Evolutionary conservation across 1,140 invertebrate genomes (phyloP).

Genomic region (Bombus balteatus): DNA sequence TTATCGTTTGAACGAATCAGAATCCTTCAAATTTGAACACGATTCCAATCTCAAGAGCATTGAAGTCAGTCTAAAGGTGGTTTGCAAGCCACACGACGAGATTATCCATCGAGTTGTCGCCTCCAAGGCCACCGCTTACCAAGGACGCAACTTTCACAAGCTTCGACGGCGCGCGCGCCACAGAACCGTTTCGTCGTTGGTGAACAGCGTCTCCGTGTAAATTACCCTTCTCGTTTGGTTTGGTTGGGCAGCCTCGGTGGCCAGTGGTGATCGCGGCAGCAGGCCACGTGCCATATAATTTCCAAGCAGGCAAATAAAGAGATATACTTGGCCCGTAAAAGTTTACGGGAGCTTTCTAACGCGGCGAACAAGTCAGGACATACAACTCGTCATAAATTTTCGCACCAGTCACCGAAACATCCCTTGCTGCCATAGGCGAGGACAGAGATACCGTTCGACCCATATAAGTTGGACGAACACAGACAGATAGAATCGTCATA

Average conservation of each 20-base stretch:
- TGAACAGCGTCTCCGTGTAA: slow-evolving; percentile 25
- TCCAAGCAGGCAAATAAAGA: slow-evolving; percentile 49
- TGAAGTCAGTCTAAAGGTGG: background rate
- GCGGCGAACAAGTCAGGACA: slow-evolving; percentile 4
- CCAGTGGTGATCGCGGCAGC: background rate
- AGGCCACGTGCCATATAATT: slow-evolving; percentile 66
- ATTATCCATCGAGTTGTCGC: background rate
- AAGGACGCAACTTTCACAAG: background rate
- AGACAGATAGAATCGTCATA: slow-evolving; percentile 12
- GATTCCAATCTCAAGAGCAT: background rate
- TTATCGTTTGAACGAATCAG: no score
- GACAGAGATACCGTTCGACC: background rate
- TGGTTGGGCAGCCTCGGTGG: background rate
- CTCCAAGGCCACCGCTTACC: background rate
- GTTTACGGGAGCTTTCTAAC: slow-evolving; percentile 49
- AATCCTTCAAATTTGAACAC: background rate
- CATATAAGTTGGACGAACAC: background rate
- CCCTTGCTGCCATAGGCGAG: background rate
- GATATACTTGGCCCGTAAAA: slow-evolving; percentile 43
- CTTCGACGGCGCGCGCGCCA: background rate
- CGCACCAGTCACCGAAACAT: slow-evolving; percentile 1
- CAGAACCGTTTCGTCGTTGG: background rate
- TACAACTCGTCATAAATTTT: slow-evolving; percentile 58
- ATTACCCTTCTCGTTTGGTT: slow-evolving; percentile 41
- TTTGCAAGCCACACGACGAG: background rate